Percentiles rank a stretch among this genome's conserved stretches.
Conservation (phyloP, 2,797 vertebrate genomes). For the Picus viridis region DNA sequence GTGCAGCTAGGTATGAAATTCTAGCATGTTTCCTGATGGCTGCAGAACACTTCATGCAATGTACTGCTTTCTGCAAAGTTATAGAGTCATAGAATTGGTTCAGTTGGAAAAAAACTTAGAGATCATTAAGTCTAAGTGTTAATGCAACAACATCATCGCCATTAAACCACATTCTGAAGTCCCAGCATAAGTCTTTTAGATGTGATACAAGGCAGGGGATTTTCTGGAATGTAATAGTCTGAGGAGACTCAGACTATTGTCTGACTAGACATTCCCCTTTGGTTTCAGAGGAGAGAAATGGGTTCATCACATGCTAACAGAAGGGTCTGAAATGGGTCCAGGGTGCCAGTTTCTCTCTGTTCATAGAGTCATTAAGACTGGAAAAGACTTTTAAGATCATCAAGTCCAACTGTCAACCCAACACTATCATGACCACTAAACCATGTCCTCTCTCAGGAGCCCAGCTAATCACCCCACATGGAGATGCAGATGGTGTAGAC, state of each 20-base stretch:
- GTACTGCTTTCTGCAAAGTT: not conserved
- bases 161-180: not conserved
- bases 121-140: too few species aligned
- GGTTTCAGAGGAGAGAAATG: not conserved
- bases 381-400: too few species aligned
- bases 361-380: not conserved
- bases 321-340: not conserved
- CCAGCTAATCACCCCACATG: not conserved
- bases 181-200: not conserved
- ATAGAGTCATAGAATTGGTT: too few species aligned
- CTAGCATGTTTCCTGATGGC: not conserved
- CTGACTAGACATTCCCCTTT: not conserved
- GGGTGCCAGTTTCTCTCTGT: not conserved
- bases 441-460: not conserved
- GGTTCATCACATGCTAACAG: fast-evolving
- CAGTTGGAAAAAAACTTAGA: too few species aligned
- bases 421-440: too few species aligned
- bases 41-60: not conserved
- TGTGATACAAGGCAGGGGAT: not conserved
- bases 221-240: not conserved
- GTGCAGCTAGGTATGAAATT: not conserved
- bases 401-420: too few species aligned
- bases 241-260: not conserved
- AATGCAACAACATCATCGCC: too few species aligned
- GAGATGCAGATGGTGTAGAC: not conserved